Base-by-base conservation (phyloP, 2,888 invertebrate species). In the Athalia circularis region DNA sequence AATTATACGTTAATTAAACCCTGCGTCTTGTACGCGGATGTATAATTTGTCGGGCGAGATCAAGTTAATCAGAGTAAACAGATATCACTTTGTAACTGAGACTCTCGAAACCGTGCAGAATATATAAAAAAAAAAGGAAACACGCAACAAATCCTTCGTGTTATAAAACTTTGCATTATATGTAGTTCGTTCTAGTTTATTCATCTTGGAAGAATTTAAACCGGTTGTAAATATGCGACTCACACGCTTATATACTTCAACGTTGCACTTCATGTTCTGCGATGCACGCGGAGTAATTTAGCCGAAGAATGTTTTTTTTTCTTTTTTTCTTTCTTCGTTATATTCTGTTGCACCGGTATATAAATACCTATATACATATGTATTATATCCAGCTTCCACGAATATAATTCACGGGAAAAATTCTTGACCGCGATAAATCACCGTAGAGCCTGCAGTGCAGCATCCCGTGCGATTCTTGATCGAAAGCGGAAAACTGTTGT, bases 241-340 rank as follows among this genome's bases (percentile, higher is more conserved):
- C 13, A 48, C 13, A 48, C n/a, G n/a, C 54, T 11, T 4, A n/a
- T n/a, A n/a, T n/a, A n/a, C 3, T 45, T 45, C 64, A 45, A 47
- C 45, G 64, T 45, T n/a, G 43, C 64, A 9, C 11, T 65, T 4
- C 48, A 29, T 29, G 29, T 29, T 29, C 29, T 29, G 29, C 29
- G 29, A 29, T 29, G 29, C 29, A 29, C 29, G 29, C 29, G 29
- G 29, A 65, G 65, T 65, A 65, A 65, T 65, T 65, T 65, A 48
- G 65, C 47, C 65, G 48, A 65, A 15, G 13, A 65, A 65, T 45
- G 13, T 65, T 65, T 65, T 45, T 47, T 13, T 65, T 48, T 47
- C n/a, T 7, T 8, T n/a, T 8, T 52, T 52, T 52, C 52, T n/a
- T n/a, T n/a, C n/a, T 29, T 29, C 1, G 29, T 29, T 29, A 29